Evolutionary conservation across 2,888 invertebrate genomes (phyloP).

Genomic region (Eristalis intricaria): DNA sequence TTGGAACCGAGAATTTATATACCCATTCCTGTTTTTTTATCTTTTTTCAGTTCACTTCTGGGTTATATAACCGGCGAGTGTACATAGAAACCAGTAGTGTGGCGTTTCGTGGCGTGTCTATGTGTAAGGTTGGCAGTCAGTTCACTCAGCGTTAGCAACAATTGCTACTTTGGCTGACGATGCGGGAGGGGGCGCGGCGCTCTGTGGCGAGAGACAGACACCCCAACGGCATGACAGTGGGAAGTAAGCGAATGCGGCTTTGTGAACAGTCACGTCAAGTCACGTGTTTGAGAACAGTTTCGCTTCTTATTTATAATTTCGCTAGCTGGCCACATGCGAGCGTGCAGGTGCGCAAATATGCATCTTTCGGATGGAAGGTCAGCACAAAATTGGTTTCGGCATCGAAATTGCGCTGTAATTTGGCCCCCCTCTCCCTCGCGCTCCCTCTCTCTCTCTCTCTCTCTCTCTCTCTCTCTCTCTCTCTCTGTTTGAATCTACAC

Average conservation of each 20-base stretch:
- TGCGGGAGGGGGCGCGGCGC: background rate
- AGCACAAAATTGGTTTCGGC: background rate
- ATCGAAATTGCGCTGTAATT: slow-evolving; percentile 36
- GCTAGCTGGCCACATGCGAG: background rate
- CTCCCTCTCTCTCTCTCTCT: background rate
- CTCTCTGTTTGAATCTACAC: background rate
- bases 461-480: background rate
- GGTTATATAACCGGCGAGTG: slow-evolving; percentile 54
- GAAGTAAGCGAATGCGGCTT: background rate
- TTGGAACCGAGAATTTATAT: slow-evolving; percentile 25
- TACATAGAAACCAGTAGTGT: slow-evolving; percentile 49
- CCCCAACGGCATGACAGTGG: background rate
- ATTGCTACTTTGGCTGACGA: background rate
- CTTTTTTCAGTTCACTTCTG: slow-evolving; percentile 44
- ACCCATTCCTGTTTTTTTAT: slow-evolving; percentile 57
- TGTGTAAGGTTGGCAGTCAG: background rate
- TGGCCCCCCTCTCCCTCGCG: background rate
- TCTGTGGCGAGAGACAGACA: background rate
- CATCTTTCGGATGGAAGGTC: slow-evolving; percentile 10
- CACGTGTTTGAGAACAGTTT: slow-evolving; percentile 44
- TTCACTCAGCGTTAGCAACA: slow-evolving; percentile 2
- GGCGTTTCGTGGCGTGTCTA: background rate
- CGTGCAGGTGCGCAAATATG: slow-evolving; percentile 38
- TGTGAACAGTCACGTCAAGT: slow-evolving; percentile 10
- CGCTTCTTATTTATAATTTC: background rate